phyloP scores from a whole-genome alignment of 2,888 invertebrate genomes.

The Zele albiditarsus region DNA sequence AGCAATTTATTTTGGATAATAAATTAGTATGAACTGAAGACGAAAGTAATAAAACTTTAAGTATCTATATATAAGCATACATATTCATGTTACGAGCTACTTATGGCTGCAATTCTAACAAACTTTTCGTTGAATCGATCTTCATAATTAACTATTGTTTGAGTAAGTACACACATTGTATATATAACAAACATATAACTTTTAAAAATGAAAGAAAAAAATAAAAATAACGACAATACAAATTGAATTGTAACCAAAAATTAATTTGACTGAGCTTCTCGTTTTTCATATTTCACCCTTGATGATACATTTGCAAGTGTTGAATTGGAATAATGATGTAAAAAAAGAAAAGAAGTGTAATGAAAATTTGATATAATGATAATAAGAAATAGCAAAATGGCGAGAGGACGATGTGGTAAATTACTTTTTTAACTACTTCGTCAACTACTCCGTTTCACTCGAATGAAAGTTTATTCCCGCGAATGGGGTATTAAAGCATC shows the following conservation, averaged over 20 bases:
- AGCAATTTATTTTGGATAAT: neutral
- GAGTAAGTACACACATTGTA: too few relatives aligned
- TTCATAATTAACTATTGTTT: neutral
- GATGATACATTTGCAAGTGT: neutral
- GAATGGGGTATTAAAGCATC: slow-evolving; percentile 42
- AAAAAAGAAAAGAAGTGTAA: neutral
- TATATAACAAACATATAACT: too few relatives aligned
- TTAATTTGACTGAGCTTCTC: too few relatives aligned
- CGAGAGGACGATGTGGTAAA: slow-evolving; percentile 36
- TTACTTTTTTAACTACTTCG: slow-evolving; percentile 48
- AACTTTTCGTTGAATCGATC: neutral
- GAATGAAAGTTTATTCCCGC: slow-evolving; percentile 43
- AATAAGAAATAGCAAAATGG: slow-evolving; percentile 21
- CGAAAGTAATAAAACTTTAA: neutral
- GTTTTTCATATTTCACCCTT: too few relatives aligned
- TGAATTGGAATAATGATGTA: slow-evolving; percentile 22
- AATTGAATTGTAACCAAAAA: too few relatives aligned
- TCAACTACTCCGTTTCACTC: slow-evolving; percentile 40
- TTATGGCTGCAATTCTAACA: neutral
- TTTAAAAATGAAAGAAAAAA: too few relatives aligned
- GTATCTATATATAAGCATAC: neutral
- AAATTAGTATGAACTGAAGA: neutral
- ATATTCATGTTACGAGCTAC: neutral
- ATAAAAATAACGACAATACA: too few relatives aligned
- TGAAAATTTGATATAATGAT: slow-evolving; percentile 6